Evolutionary conservation across 2,113 vertebrate species (phyloP).

Genomic region (Anguilla rostrata): DNA sequence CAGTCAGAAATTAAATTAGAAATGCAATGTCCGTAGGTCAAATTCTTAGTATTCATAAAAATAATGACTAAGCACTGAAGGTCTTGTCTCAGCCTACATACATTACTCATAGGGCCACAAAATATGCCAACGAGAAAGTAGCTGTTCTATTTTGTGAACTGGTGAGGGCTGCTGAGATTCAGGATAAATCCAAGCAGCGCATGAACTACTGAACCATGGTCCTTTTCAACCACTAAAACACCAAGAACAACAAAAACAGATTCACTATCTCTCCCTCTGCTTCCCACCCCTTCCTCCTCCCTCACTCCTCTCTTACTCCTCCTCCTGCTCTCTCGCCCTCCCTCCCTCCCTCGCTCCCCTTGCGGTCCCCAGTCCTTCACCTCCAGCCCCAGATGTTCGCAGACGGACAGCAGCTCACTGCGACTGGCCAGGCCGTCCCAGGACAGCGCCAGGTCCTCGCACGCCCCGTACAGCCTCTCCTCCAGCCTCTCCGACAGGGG

Average conservation of each 20-base stretch:
- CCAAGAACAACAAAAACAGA: background rate
- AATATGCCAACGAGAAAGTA: background rate
- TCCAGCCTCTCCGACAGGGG: conserved; percentile 74
- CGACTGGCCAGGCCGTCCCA: conserved; percentile 75
- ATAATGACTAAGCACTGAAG: background rate
- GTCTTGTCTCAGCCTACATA: background rate
- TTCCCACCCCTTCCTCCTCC: background rate
- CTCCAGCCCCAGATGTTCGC: conserved; percentile 77
- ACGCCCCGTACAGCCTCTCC: conserved; percentile 79
- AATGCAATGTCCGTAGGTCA: background rate
- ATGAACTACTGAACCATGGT: background rate
- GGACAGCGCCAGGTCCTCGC: conserved; percentile 76
- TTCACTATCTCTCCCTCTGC: background rate
- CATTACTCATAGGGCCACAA: background rate
- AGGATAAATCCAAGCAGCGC: background rate
- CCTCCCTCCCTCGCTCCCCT: background rate
- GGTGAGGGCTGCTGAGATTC: background rate
- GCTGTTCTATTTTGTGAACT: background rate
- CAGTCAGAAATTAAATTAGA: background rate
- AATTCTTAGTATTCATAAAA: background rate
- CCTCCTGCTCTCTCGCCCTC: background rate
- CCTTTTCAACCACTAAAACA: background rate
- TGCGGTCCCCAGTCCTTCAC: conserved; percentile 22
- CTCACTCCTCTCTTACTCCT: background rate
- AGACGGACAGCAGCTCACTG: conserved; percentile 77